Base-by-base conservation (phyloP, 2,797 vertebrate genomes). In the Aplochiton taeniatus region DNA sequence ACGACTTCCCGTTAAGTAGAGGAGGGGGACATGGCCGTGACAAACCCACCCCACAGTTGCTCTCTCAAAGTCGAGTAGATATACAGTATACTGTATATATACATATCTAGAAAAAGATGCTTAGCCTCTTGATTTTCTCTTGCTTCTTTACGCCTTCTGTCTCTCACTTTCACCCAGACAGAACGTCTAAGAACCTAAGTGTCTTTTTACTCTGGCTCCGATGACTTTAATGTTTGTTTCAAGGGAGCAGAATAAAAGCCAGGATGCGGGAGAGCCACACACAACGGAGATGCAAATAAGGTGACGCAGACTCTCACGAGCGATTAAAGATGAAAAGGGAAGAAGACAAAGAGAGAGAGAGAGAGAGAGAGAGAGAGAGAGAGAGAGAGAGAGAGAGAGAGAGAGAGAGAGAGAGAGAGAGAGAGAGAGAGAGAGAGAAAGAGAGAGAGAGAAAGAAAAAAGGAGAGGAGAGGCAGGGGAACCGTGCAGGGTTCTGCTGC, bases 321-420 rank as follows among this genome's bases (percentile, higher is more conserved):
- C 62, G 69, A 84, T 91, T 85, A 88, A 80, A 90, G 81, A 88
- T 90, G 87, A 91, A 88, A 89, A 85, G 83, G 73, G 76, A 80
- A 72, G 57, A 58, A n/a, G n/a, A n/a, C n/a, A n/a, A n/a, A n/a
- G n/a, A n/a, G n/a, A n/a, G n/a, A n/a, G n/a, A n/a, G n/a, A n/a
- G n/a, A n/a, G n/a, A n/a, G n/a, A n/a, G 84, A 85, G 83, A 72
- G 75, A 79, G 71, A 54, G 61, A 85, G 74, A 86, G 83, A 61
- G 79, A 70, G 74, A 63, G 75, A 72, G 77, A 63, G 63, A 16
- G 74, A 77, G 63, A 83, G 76, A 76, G 69, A 72, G 76, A 69
- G 59, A 55, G 59, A 20, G 46, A n/a, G n/a, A n/a, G n/a, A n/a
- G n/a, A n/a, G n/a, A n/a, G n/a, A n/a, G n/a, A n/a, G n/a, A n/a